Evolutionary conservation across 1,140 invertebrate species (phyloP), one percentile per base, ranked within the genome.

Genomic region (Aphidius gifuensis): DNA sequence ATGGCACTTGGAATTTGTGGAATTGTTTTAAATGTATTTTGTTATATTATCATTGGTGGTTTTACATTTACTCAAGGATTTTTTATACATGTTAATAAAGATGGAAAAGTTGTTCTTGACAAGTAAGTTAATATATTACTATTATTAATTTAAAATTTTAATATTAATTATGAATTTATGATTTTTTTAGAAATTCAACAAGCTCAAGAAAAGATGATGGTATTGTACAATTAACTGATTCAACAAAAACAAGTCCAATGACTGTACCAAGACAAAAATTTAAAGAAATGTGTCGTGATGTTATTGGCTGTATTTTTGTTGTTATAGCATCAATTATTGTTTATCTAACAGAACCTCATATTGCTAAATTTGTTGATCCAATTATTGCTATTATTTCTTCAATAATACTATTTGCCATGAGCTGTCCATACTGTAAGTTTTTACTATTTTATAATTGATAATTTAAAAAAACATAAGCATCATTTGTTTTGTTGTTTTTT

Each of bases 41-140:
- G 87, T 55, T 91, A 89, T 74, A 72, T 90, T 32, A 69, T 91
- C 2, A 90, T 93, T 59, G 90, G 90, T 46, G 91, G 90, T 9
- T 92, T 89, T 67, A 92, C 89, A 0, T 87, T 88, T 69, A 90
- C 91, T 71, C 90, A 92, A 72, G 88, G 87, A 0, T 86, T 88
- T 71, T 90, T 86, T 69, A 73, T 91, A 3, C 86, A 89, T 61
- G 81, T 90, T 38, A 88, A 86, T 0, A 81, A 84, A 44, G 84
- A 80, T 39, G 88, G 88, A 2, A 85, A 88, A 61, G 85, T 90
- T 6, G 82, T 88, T 39, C 72, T 90, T 9, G 82, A 86, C 58
- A 83, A 72, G 79, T 79, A 60, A 64, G 39, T 44, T 47, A 54
- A 58, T 3, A 11, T 54, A 50, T 44, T 38, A 42, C 48, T 51